Base-by-base conservation (phyloP, 2,888 invertebrate genomes). In the Nomada fabriciana region DNA sequence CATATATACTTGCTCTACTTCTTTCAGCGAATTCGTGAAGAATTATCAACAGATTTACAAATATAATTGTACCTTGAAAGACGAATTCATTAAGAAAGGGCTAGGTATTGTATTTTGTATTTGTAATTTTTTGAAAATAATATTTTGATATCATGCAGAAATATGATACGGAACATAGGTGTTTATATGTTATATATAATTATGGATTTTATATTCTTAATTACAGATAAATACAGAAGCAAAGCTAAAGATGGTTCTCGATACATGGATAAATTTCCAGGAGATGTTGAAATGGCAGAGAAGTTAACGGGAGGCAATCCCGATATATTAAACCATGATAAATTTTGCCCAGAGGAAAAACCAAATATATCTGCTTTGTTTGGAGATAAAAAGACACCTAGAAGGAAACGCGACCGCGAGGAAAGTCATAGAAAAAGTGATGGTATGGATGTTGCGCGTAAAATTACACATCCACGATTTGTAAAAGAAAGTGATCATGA, bases 41-140 rank as follows among this genome's bases (percentile, higher is more conserved):
- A 97, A 96, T 91, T 93, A 95, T 63, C 96, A 96, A 88, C 94
- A 95, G 81, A 97, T 98, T 89, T 96, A 95, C 91, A 96, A 96
- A 75, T 98, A 97, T 94, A 96, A 97, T 90, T 97, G 97, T 92
- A 95, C 95, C 50, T 96, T 96, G 86, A 98, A 98, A 94, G 95
- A 95, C 94, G 97, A 97, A 88, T 97, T 97, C 91, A 97, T 98
- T 88, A 96, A 95, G 90, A 97, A 97, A 94, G 98, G 98, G 90
- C 94, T 97, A 91, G 96, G 98, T 98, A 95, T 95, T 96, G 95
- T 85, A 43, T 68, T 80, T 52, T 36, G 68, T 13, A 29, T 47
- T 47, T 63, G 15, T 18, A 60, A 13, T 53, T 52, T 11, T 2
- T 47, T 15, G 15, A 36, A 43, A 15, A 52, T 64, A 43, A 59